Base-by-base conservation (phyloP, 2,888 invertebrate species). In the Lobophora halterata region DNA sequence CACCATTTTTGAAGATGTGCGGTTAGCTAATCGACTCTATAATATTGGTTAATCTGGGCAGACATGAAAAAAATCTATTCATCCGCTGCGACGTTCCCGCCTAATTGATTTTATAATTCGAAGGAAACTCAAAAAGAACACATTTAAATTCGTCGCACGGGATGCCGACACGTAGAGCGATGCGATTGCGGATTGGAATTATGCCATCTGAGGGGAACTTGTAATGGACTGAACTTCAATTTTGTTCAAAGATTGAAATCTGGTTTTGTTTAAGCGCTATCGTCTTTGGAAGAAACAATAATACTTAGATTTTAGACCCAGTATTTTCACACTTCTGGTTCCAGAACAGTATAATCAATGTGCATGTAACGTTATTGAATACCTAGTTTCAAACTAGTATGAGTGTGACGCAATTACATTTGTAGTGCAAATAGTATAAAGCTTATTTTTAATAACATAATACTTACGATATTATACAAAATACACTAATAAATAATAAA, bases 61-160 rank as follows among this genome's bases (percentile, higher is more conserved):
- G 48, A 50, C 46, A 46, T 46, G 40, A 53, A 61, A 58, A 56
- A 42, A 56, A 54, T 46, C 47, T 34, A 51, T 55, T 49, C 48
- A 58, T 32, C 49, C 46, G 28, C 31, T 28, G 27, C 47, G 50
- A 54, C 52, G 48, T 50, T 55, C 65, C 53, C 55, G 61, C 59
- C 66, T 80, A 80, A 82, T 82, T 79, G 81, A 79, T 79, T 82
- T 78, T 77, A 69, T 79, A 77, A 80, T 75, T 71, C 56, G 59
- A 65, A 54, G 59, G 55, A 66, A 70, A 65, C 63, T 67, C 57
- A 54, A 68, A 71, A 71, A 76, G 63, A 70, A 55, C 56, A 59
- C 55, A 71, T 75, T 77, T 65, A 65, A 55, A 75, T 79, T 79
- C 65, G 61, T 55, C 61, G 55, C 71, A 70, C 63, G 66, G 46